phyloP scores from a whole-genome alignment of 2,888 invertebrate species.

The Heliothis peltigera region DNA sequence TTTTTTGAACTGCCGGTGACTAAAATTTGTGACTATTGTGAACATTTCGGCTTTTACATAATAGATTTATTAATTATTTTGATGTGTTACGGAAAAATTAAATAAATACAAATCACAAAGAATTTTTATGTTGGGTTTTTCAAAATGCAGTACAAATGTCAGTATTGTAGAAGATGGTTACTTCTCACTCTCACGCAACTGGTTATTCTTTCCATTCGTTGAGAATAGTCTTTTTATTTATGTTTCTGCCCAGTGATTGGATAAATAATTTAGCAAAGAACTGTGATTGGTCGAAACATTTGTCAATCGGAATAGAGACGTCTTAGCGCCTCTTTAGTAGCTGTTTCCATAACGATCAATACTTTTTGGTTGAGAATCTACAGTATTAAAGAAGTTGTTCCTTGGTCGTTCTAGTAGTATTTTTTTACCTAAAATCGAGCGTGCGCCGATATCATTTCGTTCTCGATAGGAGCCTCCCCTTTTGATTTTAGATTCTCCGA shows the following conservation, averaged over 20 bases:
- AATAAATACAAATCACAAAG: background rate
- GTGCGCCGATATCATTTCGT: too few relatives aligned
- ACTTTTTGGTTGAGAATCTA: background rate
- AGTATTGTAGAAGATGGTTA: background rate
- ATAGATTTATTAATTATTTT: background rate
- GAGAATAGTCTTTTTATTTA: too few relatives aligned
- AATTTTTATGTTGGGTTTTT: too few relatives aligned
- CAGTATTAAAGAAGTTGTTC: background rate
- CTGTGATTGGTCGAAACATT: background rate
- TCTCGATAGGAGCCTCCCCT: too few relatives aligned
- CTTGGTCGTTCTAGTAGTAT: too few relatives aligned
- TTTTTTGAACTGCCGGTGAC: background rate
- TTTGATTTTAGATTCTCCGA: too few relatives aligned
- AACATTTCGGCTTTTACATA: slow-evolving; percentile 9
- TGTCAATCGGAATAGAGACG: background rate
- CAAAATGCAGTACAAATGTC: slow-evolving; percentile 4
- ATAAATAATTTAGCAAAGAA: too few relatives aligned
- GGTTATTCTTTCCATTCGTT: too few relatives aligned
- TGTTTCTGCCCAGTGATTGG: background rate
- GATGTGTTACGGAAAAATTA: background rate
- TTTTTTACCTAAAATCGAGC: too few relatives aligned
- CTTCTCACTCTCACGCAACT: too few relatives aligned
- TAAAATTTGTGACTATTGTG: background rate
- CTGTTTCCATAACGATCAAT: background rate
- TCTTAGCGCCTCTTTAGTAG: background rate